These are phyloP conservation scores for Zophobas atratus DNA, from an alignment of 1,140 invertebrate genomes.

Conservation along the genomic window DNA sequence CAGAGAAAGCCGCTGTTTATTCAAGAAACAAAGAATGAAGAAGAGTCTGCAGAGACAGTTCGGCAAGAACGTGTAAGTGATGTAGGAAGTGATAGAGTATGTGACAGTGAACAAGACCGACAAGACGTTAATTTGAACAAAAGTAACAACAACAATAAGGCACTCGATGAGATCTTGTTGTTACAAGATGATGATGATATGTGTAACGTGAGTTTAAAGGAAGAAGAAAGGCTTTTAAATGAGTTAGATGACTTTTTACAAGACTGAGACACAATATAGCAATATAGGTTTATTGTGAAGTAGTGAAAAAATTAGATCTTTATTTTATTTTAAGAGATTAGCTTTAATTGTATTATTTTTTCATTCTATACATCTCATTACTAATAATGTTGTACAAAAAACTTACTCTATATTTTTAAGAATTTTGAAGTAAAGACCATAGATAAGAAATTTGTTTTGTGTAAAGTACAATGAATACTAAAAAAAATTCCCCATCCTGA, in stretches of 20 bases:
- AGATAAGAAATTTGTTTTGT: not conserved
- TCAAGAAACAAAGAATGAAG: conserved; percentile 21
- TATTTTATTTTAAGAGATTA: conserved; percentile 13
- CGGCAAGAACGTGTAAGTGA: not conserved
- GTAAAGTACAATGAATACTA: no score
- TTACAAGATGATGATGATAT: conserved; percentile 63
- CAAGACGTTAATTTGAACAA: conserved; percentile 22
- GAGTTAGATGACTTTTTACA: conserved; percentile 64
- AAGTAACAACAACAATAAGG: conserved; percentile 47
- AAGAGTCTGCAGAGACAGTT: conserved; percentile 1
- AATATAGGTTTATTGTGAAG: no score
- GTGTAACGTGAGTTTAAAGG: conserved; percentile 58
- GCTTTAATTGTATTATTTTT: conserved; percentile 6
- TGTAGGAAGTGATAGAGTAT: conserved; percentile 14
- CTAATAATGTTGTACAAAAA: conserved; percentile 3
- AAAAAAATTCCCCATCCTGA: no score
- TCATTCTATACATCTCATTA: not conserved
- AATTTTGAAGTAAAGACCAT: conserved; percentile 2
- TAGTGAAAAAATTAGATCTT: not conserved
- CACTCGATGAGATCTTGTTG: conserved; percentile 61
- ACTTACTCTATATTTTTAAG: not conserved
- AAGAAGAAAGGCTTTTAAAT: conserved; percentile 65
- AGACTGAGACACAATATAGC: conserved; percentile 55
- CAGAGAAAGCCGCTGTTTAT: conserved; percentile 16
- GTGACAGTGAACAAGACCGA: conserved; percentile 31